Evolutionary conservation across 2,797 vertebrate genomes (phyloP).

Genomic region (Falco rusticolus): DNA sequence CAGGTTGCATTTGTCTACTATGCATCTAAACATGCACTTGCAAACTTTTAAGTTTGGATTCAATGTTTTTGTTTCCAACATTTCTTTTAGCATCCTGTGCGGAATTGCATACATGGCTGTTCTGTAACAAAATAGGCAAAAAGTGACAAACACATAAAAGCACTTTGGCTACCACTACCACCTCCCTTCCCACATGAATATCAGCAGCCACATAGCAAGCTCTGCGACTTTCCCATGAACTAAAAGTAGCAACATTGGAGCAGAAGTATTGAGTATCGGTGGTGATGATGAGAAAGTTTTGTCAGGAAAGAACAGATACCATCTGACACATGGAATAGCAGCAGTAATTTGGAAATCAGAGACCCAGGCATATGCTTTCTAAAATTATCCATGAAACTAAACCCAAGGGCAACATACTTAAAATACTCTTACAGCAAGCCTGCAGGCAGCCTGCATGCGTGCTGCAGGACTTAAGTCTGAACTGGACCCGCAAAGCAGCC

Average conservation of each 20-base stretch:
- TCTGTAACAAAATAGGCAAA: background rate
- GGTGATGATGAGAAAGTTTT: slow-evolving; percentile 45
- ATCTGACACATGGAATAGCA: slow-evolving; percentile 61
- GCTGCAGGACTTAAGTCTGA: background rate
- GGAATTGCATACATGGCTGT: background rate
- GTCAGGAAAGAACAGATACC: slow-evolving; percentile 38
- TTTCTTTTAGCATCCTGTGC: background rate
- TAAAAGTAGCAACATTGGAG: slow-evolving; percentile 45
- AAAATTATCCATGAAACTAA: slow-evolving; percentile 74
- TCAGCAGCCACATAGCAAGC: background rate
- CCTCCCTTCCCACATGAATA: background rate
- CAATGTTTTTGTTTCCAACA: background rate
- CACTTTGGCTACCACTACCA: background rate
- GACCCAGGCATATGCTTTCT: slow-evolving; percentile 67
- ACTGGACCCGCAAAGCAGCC: background rate
- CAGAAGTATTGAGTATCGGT: slow-evolving; percentile 43
- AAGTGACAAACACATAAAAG: background rate
- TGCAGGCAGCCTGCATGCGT: background rate
- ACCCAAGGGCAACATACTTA: slow-evolving; percentile 62
- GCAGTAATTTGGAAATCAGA: slow-evolving; percentile 63
- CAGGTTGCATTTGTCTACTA: background rate
- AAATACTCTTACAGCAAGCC: slow-evolving; percentile 33
- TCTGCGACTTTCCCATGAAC: background rate
- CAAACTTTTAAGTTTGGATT: background rate
- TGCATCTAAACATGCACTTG: background rate